phyloP scores from a whole-genome alignment of 2,113 vertebrate species.

The Aythya baeri region DNA sequence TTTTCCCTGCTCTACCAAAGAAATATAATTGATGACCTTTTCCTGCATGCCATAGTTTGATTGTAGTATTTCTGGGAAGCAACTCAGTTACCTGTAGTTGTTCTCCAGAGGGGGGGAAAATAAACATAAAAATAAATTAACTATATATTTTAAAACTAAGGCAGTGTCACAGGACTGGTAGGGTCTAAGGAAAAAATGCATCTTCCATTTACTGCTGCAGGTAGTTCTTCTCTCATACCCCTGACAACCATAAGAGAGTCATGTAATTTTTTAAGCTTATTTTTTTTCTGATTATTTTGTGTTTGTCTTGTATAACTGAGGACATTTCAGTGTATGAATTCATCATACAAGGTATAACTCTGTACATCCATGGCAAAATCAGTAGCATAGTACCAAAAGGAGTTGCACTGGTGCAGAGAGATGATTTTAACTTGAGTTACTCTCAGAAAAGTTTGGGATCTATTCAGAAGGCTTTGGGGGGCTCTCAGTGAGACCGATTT shows the following conservation, averaged over 20 bases:
- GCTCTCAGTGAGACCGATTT: not conserved
- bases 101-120: not conserved
- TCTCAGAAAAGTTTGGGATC: not conserved
- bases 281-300: not conserved
- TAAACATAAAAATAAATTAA: no score
- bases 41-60: not conserved
- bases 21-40: constrained; percentile 5
- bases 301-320: not conserved
- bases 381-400: not conserved
- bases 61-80: not conserved
- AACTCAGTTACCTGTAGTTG: not conserved
- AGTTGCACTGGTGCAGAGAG: not conserved
- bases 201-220: not conserved
- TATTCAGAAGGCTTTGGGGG: not conserved
- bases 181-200: not conserved
- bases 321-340: not conserved
- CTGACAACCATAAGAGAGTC: not conserved
- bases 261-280: not conserved
- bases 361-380: not conserved
- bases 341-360: not conserved
- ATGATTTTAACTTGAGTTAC: not conserved
- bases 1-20: not conserved
- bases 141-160: not conserved
- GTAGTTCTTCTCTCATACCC: not conserved
- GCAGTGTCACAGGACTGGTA: not conserved